These are phyloP conservation scores for Gadopsis marmoratus DNA, from an alignment of 2,797 vertebrate genomes.

Conservation along the genomic window DNA sequence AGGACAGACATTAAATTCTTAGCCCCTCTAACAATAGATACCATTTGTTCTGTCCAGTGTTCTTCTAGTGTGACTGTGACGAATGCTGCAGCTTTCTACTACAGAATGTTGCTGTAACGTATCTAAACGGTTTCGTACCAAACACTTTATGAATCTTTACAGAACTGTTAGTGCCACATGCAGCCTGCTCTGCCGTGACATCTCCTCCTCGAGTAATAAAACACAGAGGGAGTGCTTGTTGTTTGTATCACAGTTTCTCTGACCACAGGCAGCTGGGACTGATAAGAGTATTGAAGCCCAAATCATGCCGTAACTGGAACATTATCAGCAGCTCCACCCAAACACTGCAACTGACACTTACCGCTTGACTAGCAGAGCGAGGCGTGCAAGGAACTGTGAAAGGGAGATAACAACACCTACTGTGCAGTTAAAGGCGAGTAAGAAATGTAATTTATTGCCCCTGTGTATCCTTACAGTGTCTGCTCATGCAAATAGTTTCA, in stretches of 20 bases:
- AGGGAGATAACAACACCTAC: slow-evolving; percentile 8
- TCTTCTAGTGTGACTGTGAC: neutral
- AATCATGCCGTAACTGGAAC: slow-evolving; percentile 35
- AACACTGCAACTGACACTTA: slow-evolving; percentile 42
- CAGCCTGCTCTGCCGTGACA: neutral
- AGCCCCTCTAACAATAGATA: neutral
- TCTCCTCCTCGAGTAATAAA: neutral
- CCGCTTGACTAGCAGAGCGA: slow-evolving; percentile 36
- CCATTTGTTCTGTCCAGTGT: neutral
- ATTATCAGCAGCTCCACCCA: slow-evolving; percentile 48
- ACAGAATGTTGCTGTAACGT: neutral
- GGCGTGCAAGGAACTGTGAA: neutral
- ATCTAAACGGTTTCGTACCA: neutral
- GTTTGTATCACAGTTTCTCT: neutral
- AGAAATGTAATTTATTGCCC: neutral
- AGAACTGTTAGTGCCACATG: neutral
- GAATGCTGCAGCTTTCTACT: neutral
- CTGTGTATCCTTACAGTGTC: no score
- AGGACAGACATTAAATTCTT: neutral
- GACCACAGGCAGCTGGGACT: slow-evolving; percentile 13
- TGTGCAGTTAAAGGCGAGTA: neutral
- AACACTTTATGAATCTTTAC: neutral
- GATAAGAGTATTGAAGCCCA: slow-evolving; percentile 33
- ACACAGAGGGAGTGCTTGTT: neutral
- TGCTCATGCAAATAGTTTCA: neutral